phyloP scores from a whole-genome alignment of 2,797 vertebrate genomes.

The Intellagama lesueurii region DNA sequence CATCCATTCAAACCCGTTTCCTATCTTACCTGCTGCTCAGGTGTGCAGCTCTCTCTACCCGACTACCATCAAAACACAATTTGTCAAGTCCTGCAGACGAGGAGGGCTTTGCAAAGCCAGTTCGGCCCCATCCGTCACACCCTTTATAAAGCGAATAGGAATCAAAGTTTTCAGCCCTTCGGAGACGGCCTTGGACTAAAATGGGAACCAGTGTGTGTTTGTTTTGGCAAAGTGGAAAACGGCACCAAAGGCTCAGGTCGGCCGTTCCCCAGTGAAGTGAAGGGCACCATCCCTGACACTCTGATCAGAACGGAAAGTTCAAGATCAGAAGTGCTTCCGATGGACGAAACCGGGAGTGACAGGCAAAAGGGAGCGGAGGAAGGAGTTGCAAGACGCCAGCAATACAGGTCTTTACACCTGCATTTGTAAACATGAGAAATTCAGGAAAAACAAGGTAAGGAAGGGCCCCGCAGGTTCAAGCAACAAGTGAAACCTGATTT shows the following conservation, averaged over 20 bases:
- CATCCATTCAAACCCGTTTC: no score
- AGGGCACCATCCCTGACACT: neutral
- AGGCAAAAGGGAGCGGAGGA: constrained; percentile 51
- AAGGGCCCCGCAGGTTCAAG: neutral
- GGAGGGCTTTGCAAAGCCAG: no score
- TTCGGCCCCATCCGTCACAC: neutral
- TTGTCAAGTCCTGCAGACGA: neutral
- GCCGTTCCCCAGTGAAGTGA: neutral
- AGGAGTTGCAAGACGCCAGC: neutral
- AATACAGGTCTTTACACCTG: neutral
- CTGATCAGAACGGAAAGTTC: neutral
- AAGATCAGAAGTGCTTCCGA: constrained; percentile 36
- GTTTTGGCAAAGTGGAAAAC: neutral
- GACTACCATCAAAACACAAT: no score
- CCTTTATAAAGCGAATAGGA: neutral
- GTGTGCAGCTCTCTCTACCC: no score
- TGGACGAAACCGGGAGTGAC: constrained; percentile 46
- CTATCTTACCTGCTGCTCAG: no score
- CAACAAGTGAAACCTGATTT: neutral
- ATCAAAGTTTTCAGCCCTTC: neutral
- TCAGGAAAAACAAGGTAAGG: constrained; percentile 27
- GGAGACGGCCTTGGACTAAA: neutral
- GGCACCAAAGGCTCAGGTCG: neutral
- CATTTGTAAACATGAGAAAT: constrained; percentile 14
- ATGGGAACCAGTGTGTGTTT: neutral